These are phyloP conservation scores for Charina bottae DNA, from an alignment of 2,113 vertebrate species.

Conservation along the genomic window DNA sequence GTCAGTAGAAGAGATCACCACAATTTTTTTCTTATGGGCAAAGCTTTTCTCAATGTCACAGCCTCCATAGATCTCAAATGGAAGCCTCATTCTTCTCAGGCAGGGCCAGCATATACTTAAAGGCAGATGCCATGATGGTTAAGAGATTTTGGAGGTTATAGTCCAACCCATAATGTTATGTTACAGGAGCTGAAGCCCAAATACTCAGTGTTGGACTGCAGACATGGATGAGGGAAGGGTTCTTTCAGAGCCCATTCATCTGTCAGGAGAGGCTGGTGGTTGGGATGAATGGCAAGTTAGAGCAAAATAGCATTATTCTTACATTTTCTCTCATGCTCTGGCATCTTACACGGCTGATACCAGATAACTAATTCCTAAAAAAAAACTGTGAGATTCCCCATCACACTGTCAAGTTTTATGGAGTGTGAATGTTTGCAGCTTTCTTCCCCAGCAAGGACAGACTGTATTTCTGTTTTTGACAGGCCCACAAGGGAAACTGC, in stretches of 20 bases:
- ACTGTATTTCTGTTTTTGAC: constrained; percentile 10
- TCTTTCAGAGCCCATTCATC: background rate
- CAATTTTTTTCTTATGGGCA: background rate
- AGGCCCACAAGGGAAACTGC: background rate
- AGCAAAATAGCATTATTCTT: background rate
- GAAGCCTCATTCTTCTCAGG: background rate
- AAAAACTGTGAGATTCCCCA: background rate
- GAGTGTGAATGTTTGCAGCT: background rate
- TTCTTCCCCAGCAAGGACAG: background rate
- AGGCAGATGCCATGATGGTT: background rate
- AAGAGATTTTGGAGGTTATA: background rate
- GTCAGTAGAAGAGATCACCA: background rate
- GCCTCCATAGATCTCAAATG: background rate
- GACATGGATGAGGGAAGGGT: background rate
- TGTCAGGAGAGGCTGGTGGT: background rate
- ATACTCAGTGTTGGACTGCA: background rate
- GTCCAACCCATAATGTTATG: background rate
- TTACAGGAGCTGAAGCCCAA: background rate
- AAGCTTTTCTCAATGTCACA: background rate
- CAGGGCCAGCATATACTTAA: background rate
- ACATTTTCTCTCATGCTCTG: background rate
- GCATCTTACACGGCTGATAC: background rate
- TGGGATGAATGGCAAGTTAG: background rate
- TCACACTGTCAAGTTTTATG: background rate
- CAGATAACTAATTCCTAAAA: background rate